Evolutionary conservation across 2,113 vertebrate genomes (phyloP).

Genomic region (Lepus europaeus): DNA sequence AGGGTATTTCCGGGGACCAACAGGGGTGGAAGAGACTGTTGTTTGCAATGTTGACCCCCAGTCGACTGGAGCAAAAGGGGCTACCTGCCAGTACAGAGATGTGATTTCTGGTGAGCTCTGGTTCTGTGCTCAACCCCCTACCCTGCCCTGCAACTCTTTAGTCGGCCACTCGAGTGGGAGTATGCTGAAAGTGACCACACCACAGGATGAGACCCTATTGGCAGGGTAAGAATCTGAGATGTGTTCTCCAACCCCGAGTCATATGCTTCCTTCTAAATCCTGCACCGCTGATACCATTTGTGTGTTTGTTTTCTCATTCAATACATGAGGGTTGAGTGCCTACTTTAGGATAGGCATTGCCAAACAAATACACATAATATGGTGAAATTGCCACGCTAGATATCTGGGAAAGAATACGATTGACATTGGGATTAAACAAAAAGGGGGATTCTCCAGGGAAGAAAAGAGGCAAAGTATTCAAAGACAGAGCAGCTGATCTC

Average conservation of each 20-base stretch:
- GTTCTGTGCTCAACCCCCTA: slow-evolving; percentile 76
- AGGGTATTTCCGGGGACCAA: slow-evolving; percentile 76
- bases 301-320: neutral
- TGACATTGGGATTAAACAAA: neutral
- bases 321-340: neutral
- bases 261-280: neutral
- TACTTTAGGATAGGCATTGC: neutral
- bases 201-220: slow-evolving; percentile 70
- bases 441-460: neutral
- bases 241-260: neutral
- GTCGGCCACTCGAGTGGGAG: slow-evolving; percentile 79
- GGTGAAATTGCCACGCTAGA: neutral
- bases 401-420: neutral
- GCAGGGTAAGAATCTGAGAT: slow-evolving; percentile 55
- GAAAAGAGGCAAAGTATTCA: neutral
- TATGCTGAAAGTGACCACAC: slow-evolving; percentile 71
- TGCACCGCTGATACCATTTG: neutral
- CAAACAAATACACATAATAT: neutral
- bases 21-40: neutral
- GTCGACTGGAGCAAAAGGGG: neutral
- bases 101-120: slow-evolving; percentile 74
- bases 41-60: slow-evolving; percentile 79
- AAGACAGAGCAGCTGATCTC: neutral
- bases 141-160: slow-evolving; percentile 76
- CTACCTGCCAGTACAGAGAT: slow-evolving; percentile 78